Evolutionary conservation across 2,113 vertebrate genomes (phyloP), one percentile per base, ranked within the genome.

Genomic region (Leucopsar rothschildi): DNA sequence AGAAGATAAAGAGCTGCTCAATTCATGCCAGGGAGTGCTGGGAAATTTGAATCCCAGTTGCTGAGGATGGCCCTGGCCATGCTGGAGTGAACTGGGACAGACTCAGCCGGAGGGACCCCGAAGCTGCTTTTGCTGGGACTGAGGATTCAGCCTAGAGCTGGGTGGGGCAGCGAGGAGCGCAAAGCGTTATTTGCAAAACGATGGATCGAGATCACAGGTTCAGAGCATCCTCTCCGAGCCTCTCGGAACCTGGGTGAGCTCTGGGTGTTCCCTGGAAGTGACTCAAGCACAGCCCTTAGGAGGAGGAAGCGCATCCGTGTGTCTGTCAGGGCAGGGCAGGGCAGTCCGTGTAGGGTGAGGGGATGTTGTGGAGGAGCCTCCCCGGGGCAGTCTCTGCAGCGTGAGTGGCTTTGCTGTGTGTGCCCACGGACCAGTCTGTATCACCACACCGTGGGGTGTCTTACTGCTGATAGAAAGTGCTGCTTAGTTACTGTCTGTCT

Each of bases 391-490:
- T 82, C 39, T 12, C 82, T 77, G 86, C 85, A 63, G 95, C 91
- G 93, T 97, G 94, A 83, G 88, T 96, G 95, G 89, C 83, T 93
- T 97, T 96, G 93, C 95, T 96, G 86, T 93, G 94, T 95, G 94
- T 95, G 92, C 89, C 92, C 84, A 61, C 86, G 82, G 86, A 86
- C 59, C 95, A 93, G 93, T 92, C 71, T 88, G 95, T 96, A 97
- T 97, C 97, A 96, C 95, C 97, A 97, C 96, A 96, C 96, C 96
- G 78, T 96, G 96, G 94, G 85, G 95, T 96, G 96, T 96, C 96
- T 96, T 96, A 97, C 94, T 96, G 96, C 95, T 96, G 94, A 80
- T 81, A 92, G 88, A 39, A 91, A 83, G 70, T 10, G 91, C 93
- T 91, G 95, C 95, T 96, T 92, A 96, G 95, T 93, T 86, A 75